Conservation (phyloP, 2,888 invertebrate species). For the Hoplodrina blanda region DNA sequence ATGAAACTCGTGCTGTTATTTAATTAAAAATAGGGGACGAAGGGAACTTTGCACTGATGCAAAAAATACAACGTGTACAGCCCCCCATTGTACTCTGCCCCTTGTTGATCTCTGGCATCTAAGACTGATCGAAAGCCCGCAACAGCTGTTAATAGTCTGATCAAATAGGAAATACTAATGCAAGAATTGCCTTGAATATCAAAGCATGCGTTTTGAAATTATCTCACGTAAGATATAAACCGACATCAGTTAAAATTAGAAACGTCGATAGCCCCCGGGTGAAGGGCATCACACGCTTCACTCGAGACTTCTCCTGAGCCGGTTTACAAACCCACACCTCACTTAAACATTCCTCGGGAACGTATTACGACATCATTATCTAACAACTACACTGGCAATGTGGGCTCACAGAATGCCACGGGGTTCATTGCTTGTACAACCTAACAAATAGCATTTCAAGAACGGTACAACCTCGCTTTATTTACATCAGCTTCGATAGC, state of each 20-base stretch:
- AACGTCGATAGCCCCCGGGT: constrained; percentile 8
- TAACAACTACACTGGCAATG: not conserved
- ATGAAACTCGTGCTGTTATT: not conserved
- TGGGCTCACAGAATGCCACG: not conserved
- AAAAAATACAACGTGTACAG: not conserved
- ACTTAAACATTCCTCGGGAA: constrained; percentile 18
- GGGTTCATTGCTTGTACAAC: not conserved
- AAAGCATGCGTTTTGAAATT: not conserved
- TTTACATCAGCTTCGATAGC: not conserved
- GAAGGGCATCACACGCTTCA: constrained; percentile 26
- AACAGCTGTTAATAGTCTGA: constrained; percentile 1
- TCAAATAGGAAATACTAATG: not conserved
- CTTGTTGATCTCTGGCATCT: constrained; percentile 2
- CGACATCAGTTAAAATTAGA: constrained; percentile 20
- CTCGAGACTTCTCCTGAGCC: constrained; percentile 1
- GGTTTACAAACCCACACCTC: constrained; percentile 14
- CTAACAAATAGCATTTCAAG: not conserved
- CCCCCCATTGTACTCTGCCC: not conserved
- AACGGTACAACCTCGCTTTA: not conserved
- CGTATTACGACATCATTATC: constrained; percentile 9
- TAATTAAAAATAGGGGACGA: not conserved
- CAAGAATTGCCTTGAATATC: constrained; percentile 1
- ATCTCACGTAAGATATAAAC: constrained; percentile 10
- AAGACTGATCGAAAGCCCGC: constrained; percentile 11
- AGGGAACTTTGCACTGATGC: not conserved